These are phyloP conservation scores for Sphaerophoria taeniata DNA, from an alignment of 2,888 invertebrate genomes.

Conservation along the genomic window DNA sequence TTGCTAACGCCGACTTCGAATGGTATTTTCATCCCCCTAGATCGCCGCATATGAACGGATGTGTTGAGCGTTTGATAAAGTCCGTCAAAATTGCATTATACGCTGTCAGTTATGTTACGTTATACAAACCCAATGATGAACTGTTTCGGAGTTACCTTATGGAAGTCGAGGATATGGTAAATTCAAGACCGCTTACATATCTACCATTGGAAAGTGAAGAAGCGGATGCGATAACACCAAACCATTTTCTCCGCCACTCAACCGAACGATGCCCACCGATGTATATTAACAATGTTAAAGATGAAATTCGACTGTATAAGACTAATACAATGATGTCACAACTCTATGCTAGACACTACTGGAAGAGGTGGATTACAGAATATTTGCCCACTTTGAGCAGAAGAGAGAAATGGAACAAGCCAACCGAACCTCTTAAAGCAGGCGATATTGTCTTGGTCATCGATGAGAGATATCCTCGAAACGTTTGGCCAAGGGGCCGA, in stretches of 20 bases:
- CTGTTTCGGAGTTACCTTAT: slow-evolving; percentile 1
- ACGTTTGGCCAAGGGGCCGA: not conserved
- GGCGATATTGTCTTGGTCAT: slow-evolving; percentile 4
- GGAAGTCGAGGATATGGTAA: slow-evolving; percentile 12
- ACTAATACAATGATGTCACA: slow-evolving; percentile 11
- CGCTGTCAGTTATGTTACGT: not conserved
- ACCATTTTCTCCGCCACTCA: not conserved
- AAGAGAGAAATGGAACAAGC: not conserved
- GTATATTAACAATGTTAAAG: not conserved
- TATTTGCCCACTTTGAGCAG: slow-evolving; percentile 1
- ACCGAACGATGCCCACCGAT: not conserved
- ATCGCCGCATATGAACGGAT: slow-evolving; percentile 1
- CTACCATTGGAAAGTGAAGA: not conserved
- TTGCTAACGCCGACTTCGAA: not conserved
- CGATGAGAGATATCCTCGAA: slow-evolving; percentile 5
- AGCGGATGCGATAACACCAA: not conserved
- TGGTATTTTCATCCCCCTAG: slow-evolving; percentile 6
- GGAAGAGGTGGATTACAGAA: not conserved
- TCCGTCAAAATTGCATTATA: slow-evolving; percentile 5
- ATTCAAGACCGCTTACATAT: slow-evolving; percentile 3
- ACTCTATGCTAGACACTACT: slow-evolving; percentile 8
- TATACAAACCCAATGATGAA: slow-evolving; percentile 1
- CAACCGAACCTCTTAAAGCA: not conserved
- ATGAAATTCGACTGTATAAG: not conserved
- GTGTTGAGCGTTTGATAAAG: not conserved